Evolutionary conservation across 2,113 vertebrate genomes (phyloP), one percentile per base, ranked within the genome.

Genomic region (Climacteris rufus): DNA sequence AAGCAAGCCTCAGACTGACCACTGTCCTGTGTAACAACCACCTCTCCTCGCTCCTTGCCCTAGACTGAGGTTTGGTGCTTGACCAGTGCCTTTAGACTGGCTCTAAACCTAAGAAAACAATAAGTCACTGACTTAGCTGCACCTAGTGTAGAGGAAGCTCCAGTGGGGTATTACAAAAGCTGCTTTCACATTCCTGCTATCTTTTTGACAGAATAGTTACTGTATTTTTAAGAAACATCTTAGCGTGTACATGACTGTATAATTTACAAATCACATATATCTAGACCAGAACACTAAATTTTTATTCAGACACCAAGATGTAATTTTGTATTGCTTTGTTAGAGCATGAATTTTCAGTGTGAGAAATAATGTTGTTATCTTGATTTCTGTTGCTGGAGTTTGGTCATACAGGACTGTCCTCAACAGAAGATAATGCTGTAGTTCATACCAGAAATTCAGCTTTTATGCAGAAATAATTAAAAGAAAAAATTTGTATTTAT

Each of bases 401-500:
- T 70, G 59, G 52, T 28, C 27, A 24, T 27, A 27, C 21, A 63
- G 70, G 50, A 24, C 28, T 78, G 35, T 25, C 42, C 35, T 74
- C 78, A 23, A 65, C 74, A 83, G 64, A 91, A 80, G 69, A 79
- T 20, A 91, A 21, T 22, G 3, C 53, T 74, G 72, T 30, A 60
- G 22, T 15, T 52, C 30, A 7, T 50, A 35, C 20, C 24, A 68
- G 68, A 37, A 50, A 28, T 61, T 83, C 45, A 45, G 69, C 10
- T 28, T 91, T 74, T 69, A 59, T 83, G 66, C 45, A 74, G 65
- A 80, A 94, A 92, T 89, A 95, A 87, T 89, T 66, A 84, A 60
- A 94, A 90, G 25, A 90, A 95, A 96, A 94, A 77, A 39, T 12
- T 75, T 86, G 22, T 63, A 85, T 95, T 95, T 97, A 96, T 87